Conservation (phyloP, 2,113 vertebrate species). For the Pollachius pollachius region DNA sequence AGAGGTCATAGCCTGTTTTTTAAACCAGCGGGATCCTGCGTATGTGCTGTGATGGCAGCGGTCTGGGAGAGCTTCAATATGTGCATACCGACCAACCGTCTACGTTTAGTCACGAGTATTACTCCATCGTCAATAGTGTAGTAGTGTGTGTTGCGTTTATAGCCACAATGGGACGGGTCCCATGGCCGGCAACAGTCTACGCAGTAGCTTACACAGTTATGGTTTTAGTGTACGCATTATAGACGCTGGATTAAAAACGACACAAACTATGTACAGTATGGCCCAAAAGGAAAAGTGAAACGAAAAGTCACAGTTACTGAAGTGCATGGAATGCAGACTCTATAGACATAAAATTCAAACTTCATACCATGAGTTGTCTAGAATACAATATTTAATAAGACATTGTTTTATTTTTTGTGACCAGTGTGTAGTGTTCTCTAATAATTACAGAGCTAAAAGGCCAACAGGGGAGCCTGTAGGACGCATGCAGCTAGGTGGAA, state of each 20-base stretch:
- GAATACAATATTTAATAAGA: background rate
- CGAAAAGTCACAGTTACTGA: slow-evolving; percentile 76
- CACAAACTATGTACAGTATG: slow-evolving; percentile 78
- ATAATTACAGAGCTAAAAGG: slow-evolving; percentile 73
- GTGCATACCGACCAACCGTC: slow-evolving; percentile 37
- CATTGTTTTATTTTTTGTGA: slow-evolving; percentile 54
- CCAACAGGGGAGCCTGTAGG: slow-evolving; percentile 55
- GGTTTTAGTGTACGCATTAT: slow-evolving; percentile 72
- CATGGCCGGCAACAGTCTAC: slow-evolving; percentile 70
- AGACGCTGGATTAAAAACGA: slow-evolving; percentile 73
- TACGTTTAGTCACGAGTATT: slow-evolving; percentile 46
- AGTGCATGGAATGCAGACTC: slow-evolving; percentile 79
- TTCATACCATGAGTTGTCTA: slow-evolving; percentile 67
- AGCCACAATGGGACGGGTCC: slow-evolving; percentile 39
- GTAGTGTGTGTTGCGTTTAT: slow-evolving; percentile 45
- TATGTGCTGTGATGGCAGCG: slow-evolving; percentile 26
- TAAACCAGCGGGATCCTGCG: slow-evolving; percentile 18
- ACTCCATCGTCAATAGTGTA: slow-evolving; percentile 34
- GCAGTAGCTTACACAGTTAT: slow-evolving; percentile 80
- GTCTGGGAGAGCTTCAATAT: slow-evolving; percentile 23
- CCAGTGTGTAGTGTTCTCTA: slow-evolving; percentile 75
- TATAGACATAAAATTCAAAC: slow-evolving; percentile 75
- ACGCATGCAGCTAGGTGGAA: slow-evolving; percentile 68
- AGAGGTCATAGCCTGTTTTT: slow-evolving; percentile 25
- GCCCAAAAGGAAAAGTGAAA: slow-evolving; percentile 54